Percentiles rank a stretch among this genome's conserved stretches.
These are phyloP conservation scores for Drosophila watanabei DNA, from an alignment of 1,140 invertebrate genomes.

Conservation along the genomic window DNA sequence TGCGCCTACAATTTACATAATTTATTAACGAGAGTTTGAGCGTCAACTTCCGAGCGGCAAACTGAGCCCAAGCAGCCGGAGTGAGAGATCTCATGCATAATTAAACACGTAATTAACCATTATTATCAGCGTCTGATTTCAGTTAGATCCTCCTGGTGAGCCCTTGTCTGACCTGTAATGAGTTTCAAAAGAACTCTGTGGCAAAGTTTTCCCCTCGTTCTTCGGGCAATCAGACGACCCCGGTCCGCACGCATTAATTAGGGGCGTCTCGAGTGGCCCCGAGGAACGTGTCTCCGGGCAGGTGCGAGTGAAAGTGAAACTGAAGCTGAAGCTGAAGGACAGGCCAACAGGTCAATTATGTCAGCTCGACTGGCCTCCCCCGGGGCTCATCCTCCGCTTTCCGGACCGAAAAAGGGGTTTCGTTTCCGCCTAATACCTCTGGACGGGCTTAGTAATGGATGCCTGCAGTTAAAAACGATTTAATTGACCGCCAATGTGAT, in stretches of 20 bases:
- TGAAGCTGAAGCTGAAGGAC: slow-evolving; percentile 14
- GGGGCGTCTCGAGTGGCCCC: slow-evolving; percentile 26
- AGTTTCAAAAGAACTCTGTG: slow-evolving; percentile 67
- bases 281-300: slow-evolving; percentile 47
- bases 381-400: background rate
- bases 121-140: slow-evolving; percentile 83
- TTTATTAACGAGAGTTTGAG: slow-evolving; percentile 84
- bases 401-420: slow-evolving; percentile 1
- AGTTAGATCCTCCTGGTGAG: slow-evolving; percentile 52
- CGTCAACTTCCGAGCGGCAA: slow-evolving; percentile 72
- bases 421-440: slow-evolving; percentile 6
- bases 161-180: slow-evolving; percentile 59
- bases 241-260: slow-evolving; percentile 68
- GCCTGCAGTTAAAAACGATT: slow-evolving; percentile 18
- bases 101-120: slow-evolving; percentile 84
- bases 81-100: slow-evolving; percentile 74
- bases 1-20: slow-evolving; percentile 82
- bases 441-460: background rate
- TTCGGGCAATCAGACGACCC: slow-evolving; percentile 60
- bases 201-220: slow-evolving; percentile 42
- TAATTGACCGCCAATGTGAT: slow-evolving; percentile 7
- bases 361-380: slow-evolving; percentile 28
- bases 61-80: slow-evolving; percentile 31
- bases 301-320: slow-evolving; percentile 35
- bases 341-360: slow-evolving; percentile 61